Evolutionary conservation across 2,797 vertebrate species (phyloP).

Genomic region (Sebastes cheni): DNA sequence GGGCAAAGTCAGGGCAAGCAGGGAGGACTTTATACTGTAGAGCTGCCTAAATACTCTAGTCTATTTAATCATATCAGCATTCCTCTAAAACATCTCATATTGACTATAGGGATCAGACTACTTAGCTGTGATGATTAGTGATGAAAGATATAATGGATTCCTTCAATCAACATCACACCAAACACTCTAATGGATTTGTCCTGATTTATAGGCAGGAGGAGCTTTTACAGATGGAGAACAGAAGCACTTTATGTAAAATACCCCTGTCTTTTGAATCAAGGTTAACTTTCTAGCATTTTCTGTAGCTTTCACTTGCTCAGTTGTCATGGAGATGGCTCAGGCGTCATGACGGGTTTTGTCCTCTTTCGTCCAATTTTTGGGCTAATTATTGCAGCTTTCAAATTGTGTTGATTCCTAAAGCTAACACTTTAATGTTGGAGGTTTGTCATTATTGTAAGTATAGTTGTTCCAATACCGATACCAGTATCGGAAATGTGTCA

Average conservation of each 20-base stretch:
- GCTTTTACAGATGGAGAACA: not conserved
- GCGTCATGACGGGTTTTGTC: not conserved
- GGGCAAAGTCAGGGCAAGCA: constrained; percentile 21
- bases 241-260: not conserved
- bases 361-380: not conserved
- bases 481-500: too few species aligned
- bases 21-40: constrained; percentile 2
- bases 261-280: not conserved
- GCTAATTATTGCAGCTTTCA: not conserved
- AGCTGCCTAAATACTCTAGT: constrained; percentile 29
- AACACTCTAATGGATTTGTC: not conserved
- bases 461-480: not conserved
- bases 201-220: not conserved
- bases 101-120: constrained; percentile 19
- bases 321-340: not conserved
- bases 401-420: not conserved
- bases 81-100: constrained; percentile 28
- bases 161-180: constrained; percentile 25
- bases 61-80: constrained; percentile 31
- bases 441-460: not conserved
- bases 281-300: not conserved
- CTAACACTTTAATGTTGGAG: not conserved
- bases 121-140: constrained; percentile 29
- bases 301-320: not conserved
- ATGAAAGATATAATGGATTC: constrained; percentile 31